Conservation (phyloP, 2,797 vertebrate species). For the Galaxias olidus region DNA sequence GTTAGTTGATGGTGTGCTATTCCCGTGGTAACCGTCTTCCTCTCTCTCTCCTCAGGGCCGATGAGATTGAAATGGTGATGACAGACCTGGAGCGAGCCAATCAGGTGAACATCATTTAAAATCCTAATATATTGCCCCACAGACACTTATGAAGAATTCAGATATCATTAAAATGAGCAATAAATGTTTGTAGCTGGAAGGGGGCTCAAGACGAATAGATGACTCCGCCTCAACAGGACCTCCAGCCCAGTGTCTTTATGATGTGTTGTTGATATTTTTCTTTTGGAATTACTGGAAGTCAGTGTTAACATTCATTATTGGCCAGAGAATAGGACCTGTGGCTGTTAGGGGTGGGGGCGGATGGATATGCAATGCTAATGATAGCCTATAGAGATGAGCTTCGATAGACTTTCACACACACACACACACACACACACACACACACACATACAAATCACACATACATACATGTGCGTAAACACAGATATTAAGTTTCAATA, state of each 20-base stretch:
- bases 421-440: conserved; percentile 24
- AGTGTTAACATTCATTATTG: conserved; percentile 78
- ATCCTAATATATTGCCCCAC: no score
- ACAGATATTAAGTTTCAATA: no score
- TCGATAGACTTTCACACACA: conserved; percentile 42
- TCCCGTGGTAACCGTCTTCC: conserved; percentile 11
- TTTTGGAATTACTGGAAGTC: no score
- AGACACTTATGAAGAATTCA: no score
- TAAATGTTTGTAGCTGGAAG: no score
- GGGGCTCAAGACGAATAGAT: no score
- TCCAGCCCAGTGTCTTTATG: no score
- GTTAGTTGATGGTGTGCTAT: no score
- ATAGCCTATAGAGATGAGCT: conserved; percentile 70
- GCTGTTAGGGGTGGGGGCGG: conserved; percentile 68
- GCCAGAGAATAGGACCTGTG: conserved; percentile 72
- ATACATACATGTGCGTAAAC: no score
- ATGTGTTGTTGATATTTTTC: no score
- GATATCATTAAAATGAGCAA: no score
- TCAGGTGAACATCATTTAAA: conserved; percentile 89
- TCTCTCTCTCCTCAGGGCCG: conserved; percentile 78
- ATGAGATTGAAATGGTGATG: conserved; percentile 99
- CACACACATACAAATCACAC: conserved; percentile 66
- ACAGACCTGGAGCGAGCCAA: conserved; percentile 98
- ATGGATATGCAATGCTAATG: conserved; percentile 78
- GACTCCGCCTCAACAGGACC: no score